Percentiles rank a stretch among this genome's conserved stretches.
phyloP scores from a whole-genome alignment of 64 coral and sea anemone genomes.

The Montipora sp. region DNA sequence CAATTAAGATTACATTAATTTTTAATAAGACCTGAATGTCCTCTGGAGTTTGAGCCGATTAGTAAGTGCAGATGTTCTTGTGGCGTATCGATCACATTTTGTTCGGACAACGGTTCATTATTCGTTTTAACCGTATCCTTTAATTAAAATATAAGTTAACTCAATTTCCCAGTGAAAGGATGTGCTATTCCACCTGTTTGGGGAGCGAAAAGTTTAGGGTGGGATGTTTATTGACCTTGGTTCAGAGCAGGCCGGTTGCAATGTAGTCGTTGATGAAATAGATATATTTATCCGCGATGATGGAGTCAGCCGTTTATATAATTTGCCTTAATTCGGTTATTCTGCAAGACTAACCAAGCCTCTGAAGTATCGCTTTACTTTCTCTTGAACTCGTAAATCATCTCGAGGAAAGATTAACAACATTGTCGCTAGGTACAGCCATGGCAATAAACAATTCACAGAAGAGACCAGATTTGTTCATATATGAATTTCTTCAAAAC shows the following conservation, averaged over 20 bases:
- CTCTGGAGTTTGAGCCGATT: conserved; percentile 29
- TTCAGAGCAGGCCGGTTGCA: neutral
- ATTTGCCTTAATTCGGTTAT: neutral
- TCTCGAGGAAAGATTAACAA: neutral
- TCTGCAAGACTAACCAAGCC: neutral
- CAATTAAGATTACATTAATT: conserved; percentile 47
- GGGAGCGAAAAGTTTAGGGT: neutral
- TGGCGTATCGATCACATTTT: conserved; percentile 17
- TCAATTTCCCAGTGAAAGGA: neutral
- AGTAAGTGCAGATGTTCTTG: conserved; percentile 29
- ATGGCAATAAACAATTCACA: conserved; percentile 4
- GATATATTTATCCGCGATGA: conserved; percentile 44
- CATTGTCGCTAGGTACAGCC: too few relatives aligned
- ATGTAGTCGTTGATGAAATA: conserved; percentile 6
- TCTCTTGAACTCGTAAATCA: neutral
- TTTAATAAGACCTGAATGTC: conserved; percentile 11
- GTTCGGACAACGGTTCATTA: neutral
- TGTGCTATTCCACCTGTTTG: neutral
- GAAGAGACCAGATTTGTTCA: conserved; percentile 33
- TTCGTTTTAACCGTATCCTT: neutral
- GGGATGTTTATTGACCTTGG: neutral
- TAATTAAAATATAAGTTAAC: neutral
- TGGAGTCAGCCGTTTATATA: neutral
- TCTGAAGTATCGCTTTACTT: neutral
- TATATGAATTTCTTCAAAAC: neutral